phyloP scores from a whole-genome alignment of 2,797 vertebrate species.

The Serranus cabrilla region DNA sequence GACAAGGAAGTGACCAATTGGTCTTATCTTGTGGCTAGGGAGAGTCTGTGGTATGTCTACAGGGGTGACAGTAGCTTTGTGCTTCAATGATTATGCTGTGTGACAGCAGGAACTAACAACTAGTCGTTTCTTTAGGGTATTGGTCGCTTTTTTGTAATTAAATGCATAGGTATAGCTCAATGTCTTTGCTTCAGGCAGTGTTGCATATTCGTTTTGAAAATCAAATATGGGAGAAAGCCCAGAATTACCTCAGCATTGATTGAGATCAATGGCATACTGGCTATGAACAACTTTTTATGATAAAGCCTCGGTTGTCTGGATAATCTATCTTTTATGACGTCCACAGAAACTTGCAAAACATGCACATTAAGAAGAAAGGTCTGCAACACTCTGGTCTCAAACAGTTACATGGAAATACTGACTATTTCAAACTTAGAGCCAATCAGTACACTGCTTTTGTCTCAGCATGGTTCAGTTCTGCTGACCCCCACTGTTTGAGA shows the following conservation, averaged over 20 bases:
- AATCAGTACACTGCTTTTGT: slow-evolving; percentile 17
- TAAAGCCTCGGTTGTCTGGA: background rate
- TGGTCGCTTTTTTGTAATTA: slow-evolving; percentile 18
- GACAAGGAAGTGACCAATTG: slow-evolving; percentile 84
- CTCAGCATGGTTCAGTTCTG: slow-evolving; percentile 13
- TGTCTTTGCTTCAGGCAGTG: background rate
- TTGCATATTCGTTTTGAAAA: background rate
- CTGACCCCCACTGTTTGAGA: slow-evolving; percentile 20
- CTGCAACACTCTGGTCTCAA: slow-evolving; percentile 13
- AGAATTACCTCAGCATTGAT: background rate
- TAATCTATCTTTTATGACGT: background rate
- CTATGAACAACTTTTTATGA: slow-evolving; percentile 1
- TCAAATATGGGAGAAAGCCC: slow-evolving; percentile 5
- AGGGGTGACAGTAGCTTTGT: slow-evolving; percentile 64
- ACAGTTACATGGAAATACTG: slow-evolving; percentile 21
- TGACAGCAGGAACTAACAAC: slow-evolving; percentile 66
- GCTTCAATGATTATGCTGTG: slow-evolving; percentile 60
- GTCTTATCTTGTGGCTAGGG: slow-evolving; percentile 74
- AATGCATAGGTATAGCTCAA: slow-evolving; percentile 18
- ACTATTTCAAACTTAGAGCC: slow-evolving; percentile 14
- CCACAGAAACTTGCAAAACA: background rate
- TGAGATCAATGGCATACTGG: background rate
- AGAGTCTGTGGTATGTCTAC: slow-evolving; percentile 77
- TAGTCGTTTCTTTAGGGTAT: slow-evolving; percentile 45
- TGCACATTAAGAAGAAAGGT: background rate